Evolutionary conservation across 2,113 vertebrate genomes (phyloP).

Genomic region (Microtus montanus): DNA sequence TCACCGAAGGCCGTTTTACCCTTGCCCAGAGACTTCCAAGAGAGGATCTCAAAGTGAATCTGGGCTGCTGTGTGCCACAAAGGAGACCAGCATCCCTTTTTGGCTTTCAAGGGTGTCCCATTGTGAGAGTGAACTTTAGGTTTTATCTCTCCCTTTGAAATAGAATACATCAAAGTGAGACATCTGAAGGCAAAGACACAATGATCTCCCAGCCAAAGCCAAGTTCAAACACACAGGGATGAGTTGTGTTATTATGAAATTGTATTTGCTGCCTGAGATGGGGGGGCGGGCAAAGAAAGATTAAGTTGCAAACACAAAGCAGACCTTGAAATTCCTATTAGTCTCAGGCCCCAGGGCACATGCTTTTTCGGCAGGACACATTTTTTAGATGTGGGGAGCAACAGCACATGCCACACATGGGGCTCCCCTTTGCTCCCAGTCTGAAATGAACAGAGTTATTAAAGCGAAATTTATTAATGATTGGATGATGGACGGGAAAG

Average conservation of each 20-base stretch:
- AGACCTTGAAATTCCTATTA: constrained; percentile 86
- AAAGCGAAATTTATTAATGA: constrained; percentile 71
- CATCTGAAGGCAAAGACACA: constrained; percentile 81
- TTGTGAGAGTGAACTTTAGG: constrained; percentile 80
- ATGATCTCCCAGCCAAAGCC: constrained; percentile 79
- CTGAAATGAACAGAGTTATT: constrained; percentile 64
- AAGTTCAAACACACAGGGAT: constrained; percentile 83
- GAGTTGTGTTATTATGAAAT: constrained; percentile 85
- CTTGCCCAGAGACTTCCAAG: constrained; percentile 71
- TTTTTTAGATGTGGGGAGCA: constrained; percentile 79
- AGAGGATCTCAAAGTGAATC: constrained; percentile 75
- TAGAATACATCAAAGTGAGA: constrained; percentile 77
- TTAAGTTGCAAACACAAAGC: constrained; percentile 86
- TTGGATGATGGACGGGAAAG: constrained; percentile 68
- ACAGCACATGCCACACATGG: constrained; percentile 55
- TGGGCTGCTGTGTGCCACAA: constrained; percentile 73
- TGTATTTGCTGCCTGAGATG: constrained; percentile 83
- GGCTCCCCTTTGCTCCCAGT: constrained; percentile 59
- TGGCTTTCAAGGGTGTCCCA: constrained; percentile 72
- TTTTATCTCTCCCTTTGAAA: constrained; percentile 79
- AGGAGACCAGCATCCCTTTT: constrained; percentile 74
- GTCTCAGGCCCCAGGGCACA: constrained; percentile 82
- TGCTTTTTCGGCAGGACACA: constrained; percentile 79
- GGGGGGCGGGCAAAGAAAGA: constrained; percentile 79
- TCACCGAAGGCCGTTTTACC: constrained; percentile 55